Base-by-base conservation (phyloP, 2,113 vertebrate species). In the Anthoscopus minutus region DNA sequence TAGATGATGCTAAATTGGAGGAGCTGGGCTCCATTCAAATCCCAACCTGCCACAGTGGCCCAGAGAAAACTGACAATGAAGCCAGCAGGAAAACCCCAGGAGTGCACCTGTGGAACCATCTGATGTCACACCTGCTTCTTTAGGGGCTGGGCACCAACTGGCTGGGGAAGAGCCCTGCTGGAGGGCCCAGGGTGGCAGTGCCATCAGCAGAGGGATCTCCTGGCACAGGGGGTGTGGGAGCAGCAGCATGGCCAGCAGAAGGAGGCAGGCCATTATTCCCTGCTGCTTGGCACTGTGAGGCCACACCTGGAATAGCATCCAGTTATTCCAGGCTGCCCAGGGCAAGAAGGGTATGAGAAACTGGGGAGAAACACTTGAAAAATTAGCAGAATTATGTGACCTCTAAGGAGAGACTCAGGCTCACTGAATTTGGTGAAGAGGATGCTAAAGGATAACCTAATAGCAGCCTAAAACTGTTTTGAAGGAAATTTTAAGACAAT, bases 181-280 rank as follows among this genome's bases (percentile, higher is more conserved):
- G 18, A 61, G 48, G n/a, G 37, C 14, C 16, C 31, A 28, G 47
- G 56, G 53, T 58, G 81, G 50, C 48, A 47, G 65, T 61, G 74
- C 2, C 71, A 38, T 65, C 64, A 47, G 56, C 48, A 80, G 66
- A 13, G 51, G 56, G 57, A 48, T 64, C 35, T 66, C 44, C 28
- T 4, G 31, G 62, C 57, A 61, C 61, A 5, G 11, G 56, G 37
- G 37, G 24, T 20, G 15, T 37, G 48, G 2, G 31, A 60, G 45
- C 54, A 60, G 72, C 15, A 91, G 56, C 31, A 8, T 1, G 40
- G 53, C 37, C 48, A 72, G 89, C 53, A 72, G 62, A 56, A 64
- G 0, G 1, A 65, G 30, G 42, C 22, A 24, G 16, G n/a, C 1
- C 31, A 20, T 40, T 54, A 11, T 10, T 47, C 19, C 37, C 37